Evolutionary conservation across 2,797 vertebrate genomes (phyloP), one percentile per base, ranked within the genome.

Genomic region (Toxotes lorentzi): DNA sequence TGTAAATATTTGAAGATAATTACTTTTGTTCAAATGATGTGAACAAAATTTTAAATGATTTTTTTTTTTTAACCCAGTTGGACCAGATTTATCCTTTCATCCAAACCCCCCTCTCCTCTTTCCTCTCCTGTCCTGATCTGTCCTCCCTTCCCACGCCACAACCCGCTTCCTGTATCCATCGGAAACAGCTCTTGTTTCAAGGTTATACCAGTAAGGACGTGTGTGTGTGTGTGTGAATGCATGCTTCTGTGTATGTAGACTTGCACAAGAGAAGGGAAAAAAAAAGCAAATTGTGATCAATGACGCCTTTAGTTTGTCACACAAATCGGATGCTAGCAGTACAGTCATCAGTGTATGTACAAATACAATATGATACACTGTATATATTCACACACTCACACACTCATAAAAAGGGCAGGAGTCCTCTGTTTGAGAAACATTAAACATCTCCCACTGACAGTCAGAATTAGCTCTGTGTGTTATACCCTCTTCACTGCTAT

Each of bases 121-220:
- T 73, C 70, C 35, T 70, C 43, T 40, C 30, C 14, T 76, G 38
- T 69, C 84, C 73, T 84, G 41, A 78, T 71, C 72, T 70, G 76
- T 75, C 71, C 71, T 81, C 64, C 23, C 21, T 61, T 64, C 76
- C 59, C 70, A 79, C 48, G 53, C 70, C 70, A 21, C 73, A 50
- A 45, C 73, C 51, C 7, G 63, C 84, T 88, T 91, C 85, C 92
- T 91, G 92, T 82, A 80, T 84, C 73, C 91, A 93, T 93, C 79
- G 91, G 92, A 93, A 95, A 95, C 75, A 74, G 85, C 88, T 95
- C 93, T 79, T 62, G 73, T 96, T 95, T 95, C 95, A 95, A 96
- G 96, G 96, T 96, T 96, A 96, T 89, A 92, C 79, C 88, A 94
- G 90, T 91, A 88, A 92, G 76, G 84, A 79, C 67, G 7, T 50